Base-by-base conservation (phyloP, 37 sponge, comb jelly and placozoan genomes). In the Ephydatia muelleri region DNA sequence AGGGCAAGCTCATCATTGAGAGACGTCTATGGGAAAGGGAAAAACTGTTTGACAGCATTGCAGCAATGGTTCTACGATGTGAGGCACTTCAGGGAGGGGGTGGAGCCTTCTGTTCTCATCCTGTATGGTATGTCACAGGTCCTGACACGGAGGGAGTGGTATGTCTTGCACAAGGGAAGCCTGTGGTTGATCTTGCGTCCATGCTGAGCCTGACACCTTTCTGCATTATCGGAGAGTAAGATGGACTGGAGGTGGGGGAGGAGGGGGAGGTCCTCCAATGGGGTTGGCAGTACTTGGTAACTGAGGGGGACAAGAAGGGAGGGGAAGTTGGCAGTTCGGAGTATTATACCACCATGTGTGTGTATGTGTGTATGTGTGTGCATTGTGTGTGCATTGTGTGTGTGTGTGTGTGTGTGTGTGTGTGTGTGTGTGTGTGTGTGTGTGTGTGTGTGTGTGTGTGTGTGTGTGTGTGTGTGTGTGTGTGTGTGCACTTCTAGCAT, bases 41-140 rank as follows among this genome's bases (percentile, higher is more conserved):
- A 29, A 78, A 71, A 30, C 36, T 80, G 25, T 93, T 89, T 80
- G 93, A 93, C 69, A 76, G 57, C 31, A 74, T 93, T 19, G 68
- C 85, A 27, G 87, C 93, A 35, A 49, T 79, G 37, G 77, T 71
- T 19, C 65, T 93, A 49, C 84, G 87, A 34, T 82, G 93, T 93
- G 38, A 85, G 90, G 65, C 74, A 73, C 4, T 73, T 28, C 6
- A 35, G 37, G 2, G 74, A 36, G 31, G 74, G 33, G 19, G 72
- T n/a, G 72, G 72, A 38, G 36, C 38, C 0, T 32, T 25, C 8
- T 36, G 1, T 6, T 2, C 21, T 2, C 36, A 38, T 28, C 29
- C 49, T 49, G 19, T 38, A n/a, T 26, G 1, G 2, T 76, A 76
- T 12, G 21, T 38, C 22, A 23, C 76, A 76, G 84, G 49, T 84